phyloP scores from a whole-genome alignment of 2,797 vertebrate genomes.

The Podargus strigoides region DNA sequence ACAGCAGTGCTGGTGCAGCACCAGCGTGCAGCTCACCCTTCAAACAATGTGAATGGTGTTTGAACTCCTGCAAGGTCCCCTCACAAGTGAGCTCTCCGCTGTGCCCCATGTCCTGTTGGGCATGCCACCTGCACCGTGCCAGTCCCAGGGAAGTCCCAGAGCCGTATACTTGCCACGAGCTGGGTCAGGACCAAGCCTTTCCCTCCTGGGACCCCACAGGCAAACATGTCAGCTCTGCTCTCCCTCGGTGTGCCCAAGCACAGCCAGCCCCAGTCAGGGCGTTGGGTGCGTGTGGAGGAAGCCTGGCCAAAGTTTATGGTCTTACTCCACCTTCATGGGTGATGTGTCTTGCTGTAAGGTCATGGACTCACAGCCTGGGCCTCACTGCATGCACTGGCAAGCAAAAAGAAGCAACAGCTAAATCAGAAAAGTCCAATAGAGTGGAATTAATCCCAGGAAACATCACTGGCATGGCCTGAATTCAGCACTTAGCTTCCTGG shows the following conservation, averaged over 20 bases:
- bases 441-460: conserved; percentile 38
- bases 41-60: background rate
- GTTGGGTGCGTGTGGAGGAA: fast-evolving
- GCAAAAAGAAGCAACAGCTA: background rate
- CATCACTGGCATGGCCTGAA: background rate
- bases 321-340: background rate
- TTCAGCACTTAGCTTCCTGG: background rate
- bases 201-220: background rate
- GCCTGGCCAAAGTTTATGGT: background rate
- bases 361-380: background rate
- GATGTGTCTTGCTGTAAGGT: background rate
- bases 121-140: fast-evolving
- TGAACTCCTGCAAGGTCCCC: background rate
- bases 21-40: background rate
- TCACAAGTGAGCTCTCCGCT: fast-evolving
- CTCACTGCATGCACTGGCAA: background rate
- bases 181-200: background rate
- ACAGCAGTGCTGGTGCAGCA: background rate
- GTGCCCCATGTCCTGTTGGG: background rate
- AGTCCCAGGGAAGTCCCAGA: background rate
- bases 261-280: background rate
- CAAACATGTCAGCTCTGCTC: background rate
- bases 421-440: conserved; percentile 48
- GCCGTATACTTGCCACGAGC: fast-evolving
- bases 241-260: background rate